These are phyloP conservation scores for Macrotus californicus DNA, from an alignment of 2,113 vertebrate species.

Conservation along the genomic window DNA sequence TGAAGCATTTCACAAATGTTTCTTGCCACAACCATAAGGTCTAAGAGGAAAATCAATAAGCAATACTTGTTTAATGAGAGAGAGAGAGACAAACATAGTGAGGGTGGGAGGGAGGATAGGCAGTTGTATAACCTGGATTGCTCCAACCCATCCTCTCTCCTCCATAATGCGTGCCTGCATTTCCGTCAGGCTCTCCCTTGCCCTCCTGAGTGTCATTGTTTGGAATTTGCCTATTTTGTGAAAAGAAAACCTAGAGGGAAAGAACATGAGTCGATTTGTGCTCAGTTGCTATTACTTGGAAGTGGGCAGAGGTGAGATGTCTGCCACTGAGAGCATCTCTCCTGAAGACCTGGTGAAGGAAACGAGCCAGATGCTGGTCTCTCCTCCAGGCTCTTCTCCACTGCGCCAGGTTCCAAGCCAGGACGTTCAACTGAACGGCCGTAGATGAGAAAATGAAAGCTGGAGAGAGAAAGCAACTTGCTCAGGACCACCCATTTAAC, in stretches of 20 bases:
- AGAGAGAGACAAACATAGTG: not conserved
- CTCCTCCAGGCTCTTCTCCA: not conserved
- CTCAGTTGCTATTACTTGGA: not conserved
- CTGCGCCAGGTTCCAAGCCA: not conserved
- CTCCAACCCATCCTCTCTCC: not conserved
- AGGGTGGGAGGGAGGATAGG: not conserved
- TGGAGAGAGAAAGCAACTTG: not conserved
- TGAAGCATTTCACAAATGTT: not conserved
- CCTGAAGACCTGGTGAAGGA: not conserved
- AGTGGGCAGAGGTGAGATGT: not conserved
- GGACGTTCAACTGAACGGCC: not conserved
- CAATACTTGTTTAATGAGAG: not conserved
- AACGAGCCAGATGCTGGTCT: not conserved
- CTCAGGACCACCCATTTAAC: not conserved
- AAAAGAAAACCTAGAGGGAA: not conserved
- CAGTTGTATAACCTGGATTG: not conserved
- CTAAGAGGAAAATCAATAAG: not conserved
- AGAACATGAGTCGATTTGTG: not conserved
- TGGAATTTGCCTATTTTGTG: not conserved
- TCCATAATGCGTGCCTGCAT: not conserved
- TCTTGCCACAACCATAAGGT: not conserved
- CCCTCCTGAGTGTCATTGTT: not conserved
- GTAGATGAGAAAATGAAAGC: not conserved
- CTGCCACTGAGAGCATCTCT: not conserved
- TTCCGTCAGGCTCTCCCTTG: not conserved